These are phyloP conservation scores for Cecropterus lyciades DNA, from an alignment of 1,140 invertebrate species.

Conservation along the genomic window DNA sequence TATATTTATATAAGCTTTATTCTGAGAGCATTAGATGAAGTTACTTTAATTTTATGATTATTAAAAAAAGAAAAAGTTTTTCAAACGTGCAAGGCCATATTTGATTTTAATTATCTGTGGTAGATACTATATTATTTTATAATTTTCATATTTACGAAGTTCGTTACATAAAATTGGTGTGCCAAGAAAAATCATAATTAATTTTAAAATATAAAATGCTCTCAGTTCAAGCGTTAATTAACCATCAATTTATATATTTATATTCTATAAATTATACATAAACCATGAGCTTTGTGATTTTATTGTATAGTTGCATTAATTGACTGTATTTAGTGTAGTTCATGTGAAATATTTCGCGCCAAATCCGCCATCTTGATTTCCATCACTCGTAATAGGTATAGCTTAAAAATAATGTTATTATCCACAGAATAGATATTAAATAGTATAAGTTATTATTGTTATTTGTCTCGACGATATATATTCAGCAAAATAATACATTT, in stretches of 20 bases:
- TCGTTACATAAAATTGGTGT: neutral
- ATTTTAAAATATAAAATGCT: conserved; percentile 10
- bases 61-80: neutral
- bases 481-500: too few species aligned
- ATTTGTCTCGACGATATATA: too few species aligned
- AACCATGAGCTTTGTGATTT: conserved; percentile 59
- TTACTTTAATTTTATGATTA: neutral
- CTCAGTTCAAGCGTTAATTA: conserved; percentile 26
- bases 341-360: conserved; percentile 16
- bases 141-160: neutral
- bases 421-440: conserved; percentile 17
- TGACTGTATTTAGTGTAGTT: conserved; percentile 26
- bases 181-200: conserved; percentile 6
- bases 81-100: too few species aligned
- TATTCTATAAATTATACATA: conserved; percentile 10
- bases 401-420: conserved; percentile 3
- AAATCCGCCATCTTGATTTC: conserved; percentile 19
- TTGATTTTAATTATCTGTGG: too few species aligned
- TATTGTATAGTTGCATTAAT: conserved; percentile 48
- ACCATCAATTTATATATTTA: conserved; percentile 29
- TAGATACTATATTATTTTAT: too few species aligned
- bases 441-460: neutral
- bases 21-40: conserved; percentile 12
- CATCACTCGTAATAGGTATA: conserved; percentile 14
- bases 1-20: conserved; percentile 16